phyloP scores from a whole-genome alignment of 1,140 invertebrate species.

The Brachionus asplanchnoidis region DNA sequence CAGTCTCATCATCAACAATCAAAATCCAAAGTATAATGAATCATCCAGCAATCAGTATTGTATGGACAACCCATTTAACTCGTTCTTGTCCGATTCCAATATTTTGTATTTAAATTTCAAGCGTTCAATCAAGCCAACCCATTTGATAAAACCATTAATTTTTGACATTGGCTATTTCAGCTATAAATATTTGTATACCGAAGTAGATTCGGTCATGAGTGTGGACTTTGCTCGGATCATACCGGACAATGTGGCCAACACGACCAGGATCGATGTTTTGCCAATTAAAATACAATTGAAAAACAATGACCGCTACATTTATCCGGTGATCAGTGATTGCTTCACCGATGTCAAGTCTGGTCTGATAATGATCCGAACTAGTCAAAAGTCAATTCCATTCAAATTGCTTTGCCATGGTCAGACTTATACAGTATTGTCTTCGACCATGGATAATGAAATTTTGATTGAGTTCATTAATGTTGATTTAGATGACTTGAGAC shows the following conservation, averaged over 20 bases:
- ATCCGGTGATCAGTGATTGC: slow-evolving; percentile 24
- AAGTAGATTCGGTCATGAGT: neutral
- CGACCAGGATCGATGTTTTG: neutral
- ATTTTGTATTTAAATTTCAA: slow-evolving; percentile 2
- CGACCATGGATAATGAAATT: slow-evolving; percentile 9
- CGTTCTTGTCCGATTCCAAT: slow-evolving; percentile 4
- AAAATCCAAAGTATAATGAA: slow-evolving; percentile 14
- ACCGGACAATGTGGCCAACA: neutral
- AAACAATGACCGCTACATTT: neutral
- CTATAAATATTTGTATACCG: slow-evolving; percentile 23
- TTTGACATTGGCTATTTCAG: slow-evolving; percentile 39
- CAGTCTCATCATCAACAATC: neutral
- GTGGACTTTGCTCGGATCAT: slow-evolving; percentile 23
- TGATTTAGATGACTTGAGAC: neutral
- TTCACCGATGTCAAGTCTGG: slow-evolving; percentile 33
- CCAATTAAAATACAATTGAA: neutral
- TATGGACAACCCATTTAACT: slow-evolving; percentile 25
- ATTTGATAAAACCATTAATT: neutral
- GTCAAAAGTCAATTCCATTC: slow-evolving; percentile 6
- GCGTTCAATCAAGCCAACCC: neutral
- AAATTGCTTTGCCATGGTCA: slow-evolving; percentile 1
- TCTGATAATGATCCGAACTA: neutral
- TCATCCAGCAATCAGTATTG: neutral
- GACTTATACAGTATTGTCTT: slow-evolving; percentile 23
- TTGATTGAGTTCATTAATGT: slow-evolving; percentile 28